Evolutionary conservation across 2,797 vertebrate species (phyloP).

Genomic region (Dendrocincla tyrannina): DNA sequence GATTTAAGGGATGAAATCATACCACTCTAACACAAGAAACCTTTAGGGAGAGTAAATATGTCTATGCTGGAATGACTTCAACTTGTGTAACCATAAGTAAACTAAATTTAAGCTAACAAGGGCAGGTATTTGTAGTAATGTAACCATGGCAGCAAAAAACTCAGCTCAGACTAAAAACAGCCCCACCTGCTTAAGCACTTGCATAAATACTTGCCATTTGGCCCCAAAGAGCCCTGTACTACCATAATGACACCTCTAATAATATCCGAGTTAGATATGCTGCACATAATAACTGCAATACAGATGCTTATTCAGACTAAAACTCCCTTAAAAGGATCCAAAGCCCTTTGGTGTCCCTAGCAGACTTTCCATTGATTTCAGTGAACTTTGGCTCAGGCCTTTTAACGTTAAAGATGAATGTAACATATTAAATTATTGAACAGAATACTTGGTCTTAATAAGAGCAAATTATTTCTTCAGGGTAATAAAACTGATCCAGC

Average conservation of each 20-base stretch:
- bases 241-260: slow-evolving; percentile 1
- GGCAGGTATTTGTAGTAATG: slow-evolving; percentile 44
- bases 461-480: slow-evolving; percentile 54
- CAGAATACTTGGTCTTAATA: slow-evolving; percentile 36
- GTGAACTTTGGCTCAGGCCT: slow-evolving; percentile 37
- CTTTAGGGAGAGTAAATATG: background rate
- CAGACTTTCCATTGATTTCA: background rate
- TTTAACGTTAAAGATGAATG: slow-evolving; percentile 23
- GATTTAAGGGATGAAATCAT: background rate
- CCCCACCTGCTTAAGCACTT: slow-evolving; percentile 28
- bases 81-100: background rate
- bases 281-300: background rate
- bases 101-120: slow-evolving; percentile 23
- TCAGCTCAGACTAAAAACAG: background rate
- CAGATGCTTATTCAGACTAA: background rate
- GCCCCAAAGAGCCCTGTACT: background rate
- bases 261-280: background rate
- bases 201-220: background rate
- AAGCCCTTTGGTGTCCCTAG: background rate
- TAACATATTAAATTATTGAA: slow-evolving; percentile 39
- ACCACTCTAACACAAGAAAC: background rate
- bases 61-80: background rate
- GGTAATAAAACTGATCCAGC: slow-evolving; percentile 30
- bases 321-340: background rate
- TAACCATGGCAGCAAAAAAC: slow-evolving; percentile 50